phyloP scores from a whole-genome alignment of 2,888 invertebrate genomes.

The Brachylomia viminalis region DNA sequence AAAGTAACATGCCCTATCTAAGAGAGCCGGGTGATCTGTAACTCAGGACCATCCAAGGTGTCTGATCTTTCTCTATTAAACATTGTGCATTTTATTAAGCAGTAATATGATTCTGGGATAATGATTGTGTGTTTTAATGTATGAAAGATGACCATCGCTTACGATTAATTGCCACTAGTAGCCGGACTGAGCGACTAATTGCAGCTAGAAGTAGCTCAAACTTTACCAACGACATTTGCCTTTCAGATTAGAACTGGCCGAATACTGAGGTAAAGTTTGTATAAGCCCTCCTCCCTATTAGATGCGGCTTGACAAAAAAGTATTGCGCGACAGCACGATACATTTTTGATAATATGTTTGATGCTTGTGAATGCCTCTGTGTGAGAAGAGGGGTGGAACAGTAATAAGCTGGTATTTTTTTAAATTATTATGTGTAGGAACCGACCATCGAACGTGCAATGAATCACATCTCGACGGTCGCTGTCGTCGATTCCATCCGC shows the following conservation, averaged over 20 bases:
- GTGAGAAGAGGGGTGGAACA: background rate
- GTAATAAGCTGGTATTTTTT: background rate
- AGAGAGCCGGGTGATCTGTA: too few species aligned
- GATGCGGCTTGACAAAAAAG: background rate
- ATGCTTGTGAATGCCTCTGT: too few species aligned
- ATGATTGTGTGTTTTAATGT: too few species aligned
- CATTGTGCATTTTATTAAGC: too few species aligned
- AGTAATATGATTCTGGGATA: too few species aligned
- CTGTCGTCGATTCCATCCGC: slow-evolving; percentile 7
- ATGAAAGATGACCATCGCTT: background rate
- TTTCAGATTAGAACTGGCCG: background rate
- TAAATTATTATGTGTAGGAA: background rate
- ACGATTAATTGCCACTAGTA: background rate
- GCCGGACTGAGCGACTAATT: background rate
- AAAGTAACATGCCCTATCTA: too few species aligned
- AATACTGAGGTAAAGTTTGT: background rate
- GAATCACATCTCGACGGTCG: background rate
- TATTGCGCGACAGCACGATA: background rate
- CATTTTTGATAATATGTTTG: background rate
- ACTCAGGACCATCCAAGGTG: too few species aligned
- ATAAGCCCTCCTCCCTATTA: background rate
- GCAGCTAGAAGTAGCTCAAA: background rate
- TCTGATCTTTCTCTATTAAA: too few species aligned
- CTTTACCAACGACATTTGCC: background rate
- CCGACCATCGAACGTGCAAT: background rate